A percentile compares a stretch with the other conserved stretches of the same genome.
These are phyloP conservation scores for Diabrotica undecimpunctata DNA, from an alignment of 1,140 invertebrate species.

Conservation along the genomic window DNA sequence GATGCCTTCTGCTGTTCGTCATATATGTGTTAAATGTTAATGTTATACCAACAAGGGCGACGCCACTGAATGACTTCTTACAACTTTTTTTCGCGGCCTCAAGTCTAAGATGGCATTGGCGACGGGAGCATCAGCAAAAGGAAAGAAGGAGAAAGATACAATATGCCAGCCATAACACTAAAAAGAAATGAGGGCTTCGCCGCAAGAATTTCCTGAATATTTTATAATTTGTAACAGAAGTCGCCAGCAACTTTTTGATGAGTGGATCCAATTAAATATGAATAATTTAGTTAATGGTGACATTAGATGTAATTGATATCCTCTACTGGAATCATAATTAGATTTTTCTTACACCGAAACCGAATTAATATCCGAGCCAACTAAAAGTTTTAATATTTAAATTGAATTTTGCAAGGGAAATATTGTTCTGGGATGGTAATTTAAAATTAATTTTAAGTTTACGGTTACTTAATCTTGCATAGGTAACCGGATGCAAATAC, in stretches of 20 bases:
- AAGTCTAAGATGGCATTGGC: background rate
- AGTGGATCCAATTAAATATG: slow-evolving; percentile 46
- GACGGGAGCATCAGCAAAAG: background rate
- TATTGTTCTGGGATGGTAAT: background rate
- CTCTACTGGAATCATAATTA: slow-evolving; percentile 38
- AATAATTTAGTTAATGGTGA: slow-evolving; percentile 47
- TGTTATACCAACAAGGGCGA: too few relatives aligned
- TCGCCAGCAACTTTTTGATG: slow-evolving; percentile 46
- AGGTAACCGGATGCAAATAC: background rate
- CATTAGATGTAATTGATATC: slow-evolving; percentile 47
- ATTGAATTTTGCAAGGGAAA: slow-evolving; percentile 12
- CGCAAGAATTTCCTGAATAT: slow-evolving; percentile 44
- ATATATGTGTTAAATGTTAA: too few relatives aligned
- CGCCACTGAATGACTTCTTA: background rate
- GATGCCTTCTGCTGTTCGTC: too few relatives aligned
- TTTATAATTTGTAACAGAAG: slow-evolving; percentile 46
- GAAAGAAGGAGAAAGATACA: slow-evolving; percentile 29
- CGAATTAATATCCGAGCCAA: slow-evolving; percentile 23
- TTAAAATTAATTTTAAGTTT: slow-evolving; percentile 5
- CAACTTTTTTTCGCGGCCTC: background rate
- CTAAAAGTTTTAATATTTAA: slow-evolving; percentile 21
- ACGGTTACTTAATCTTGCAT: background rate
- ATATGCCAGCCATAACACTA: slow-evolving; percentile 45
- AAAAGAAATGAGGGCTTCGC: slow-evolving; percentile 43
- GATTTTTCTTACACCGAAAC: slow-evolving; percentile 33